Evolutionary conservation across 2,113 vertebrate species (phyloP), one percentile per base, ranked within the genome.

Genomic region (Sitta europaea): DNA sequence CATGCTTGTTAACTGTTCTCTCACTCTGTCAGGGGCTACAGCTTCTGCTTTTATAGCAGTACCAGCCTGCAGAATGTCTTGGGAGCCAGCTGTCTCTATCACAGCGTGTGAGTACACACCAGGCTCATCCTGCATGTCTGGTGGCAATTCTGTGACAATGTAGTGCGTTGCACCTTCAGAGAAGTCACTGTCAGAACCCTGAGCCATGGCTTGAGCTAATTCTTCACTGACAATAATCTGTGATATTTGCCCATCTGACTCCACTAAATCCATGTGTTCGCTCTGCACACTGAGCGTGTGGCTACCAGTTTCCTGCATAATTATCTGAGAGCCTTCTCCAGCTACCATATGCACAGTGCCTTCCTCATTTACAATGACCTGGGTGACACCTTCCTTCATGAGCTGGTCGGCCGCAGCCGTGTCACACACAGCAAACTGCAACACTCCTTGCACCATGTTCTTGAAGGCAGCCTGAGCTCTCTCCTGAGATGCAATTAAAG

Each of bases 311-410:
- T 98, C 98, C 94, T 98, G 98, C 98, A 98, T 98, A 86, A 98
- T 97, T 82, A 98, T 97, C 79, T 98, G 98, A 29, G 98, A 94
- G 36, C 98, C 98, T 87, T 98, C 98, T 42, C 97, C 83, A 28
- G 98, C 97, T 77, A 98, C 98, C 98, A 98, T 98, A 88, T 98
- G 98, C 53, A 98, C 97, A 7, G 98, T 96, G 13, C 99, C 99
- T 88, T 99, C 99, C 38, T 99, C 98, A 35, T 99, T 99, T 92
- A 99, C 98, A 31, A 99, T 99, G 88, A 99, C 98, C 97, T 99
- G 99, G 27, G 99, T 99, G 62, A 99, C 97, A 7, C 99, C 99
- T 62, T 99, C 99, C 94, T 99, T 98, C 96, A 99, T 98, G 88
- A 99, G 97, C 94, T 99, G 99, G 72, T 98, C 98, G 0, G 99